These are phyloP conservation scores for Paramormyrops kingsleyae DNA, from an alignment of 2,113 vertebrate genomes.

Conservation along the genomic window DNA sequence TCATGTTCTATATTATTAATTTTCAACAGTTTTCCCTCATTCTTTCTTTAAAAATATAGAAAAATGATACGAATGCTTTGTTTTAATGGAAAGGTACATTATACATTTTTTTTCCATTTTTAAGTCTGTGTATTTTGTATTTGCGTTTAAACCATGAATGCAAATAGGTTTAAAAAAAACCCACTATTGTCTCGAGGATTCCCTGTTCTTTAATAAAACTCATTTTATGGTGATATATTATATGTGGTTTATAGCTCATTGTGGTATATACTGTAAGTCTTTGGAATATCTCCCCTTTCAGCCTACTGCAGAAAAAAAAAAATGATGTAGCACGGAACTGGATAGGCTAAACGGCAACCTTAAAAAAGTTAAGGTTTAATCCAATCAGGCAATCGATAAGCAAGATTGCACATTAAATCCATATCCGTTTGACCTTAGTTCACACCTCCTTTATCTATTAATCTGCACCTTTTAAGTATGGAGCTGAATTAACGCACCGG, in stretches of 20 bases:
- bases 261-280: background rate
- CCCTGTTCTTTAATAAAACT: slow-evolving; percentile 50
- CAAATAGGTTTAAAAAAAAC: background rate
- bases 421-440: slow-evolving; percentile 84
- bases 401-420: slow-evolving; percentile 78
- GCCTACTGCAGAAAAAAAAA: slow-evolving; percentile 68
- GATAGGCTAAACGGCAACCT: slow-evolving; percentile 85
- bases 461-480: slow-evolving; percentile 96
- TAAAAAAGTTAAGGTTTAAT: slow-evolving; percentile 93
- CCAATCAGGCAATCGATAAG: slow-evolving; percentile 97
- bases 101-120: slow-evolving; percentile 67
- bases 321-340: slow-evolving; percentile 82
- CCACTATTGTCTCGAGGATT: slow-evolving; percentile 45
- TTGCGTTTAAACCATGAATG: slow-evolving; percentile 62
- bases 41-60: slow-evolving; percentile 22
- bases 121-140: slow-evolving; percentile 46
- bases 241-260: background rate
- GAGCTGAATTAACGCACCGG: slow-evolving; percentile 88
- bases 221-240: background rate
- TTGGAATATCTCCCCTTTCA: background rate
- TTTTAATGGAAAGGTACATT: background rate
- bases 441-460: slow-evolving; percentile 96
- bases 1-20: slow-evolving; percentile 94
- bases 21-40: slow-evolving; percentile 54
- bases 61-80: slow-evolving; percentile 12